Evolutionary conservation across 2,113 vertebrate genomes (phyloP).

Genomic region (Clinocottus analis): DNA sequence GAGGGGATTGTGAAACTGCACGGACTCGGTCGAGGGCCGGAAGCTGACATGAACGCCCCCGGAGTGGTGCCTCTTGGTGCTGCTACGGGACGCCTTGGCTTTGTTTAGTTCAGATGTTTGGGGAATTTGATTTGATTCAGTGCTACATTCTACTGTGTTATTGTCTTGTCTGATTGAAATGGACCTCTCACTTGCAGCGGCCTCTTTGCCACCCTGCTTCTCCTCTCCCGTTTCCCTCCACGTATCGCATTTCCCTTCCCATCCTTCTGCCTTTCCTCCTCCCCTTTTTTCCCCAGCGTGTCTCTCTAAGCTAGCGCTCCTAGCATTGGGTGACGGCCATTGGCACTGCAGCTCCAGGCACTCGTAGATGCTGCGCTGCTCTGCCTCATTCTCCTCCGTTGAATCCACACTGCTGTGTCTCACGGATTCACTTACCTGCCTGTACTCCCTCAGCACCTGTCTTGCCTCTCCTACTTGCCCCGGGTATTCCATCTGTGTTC

Average conservation of each 20-base stretch:
- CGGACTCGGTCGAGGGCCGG: constrained; percentile 94
- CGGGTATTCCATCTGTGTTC: constrained; percentile 39
- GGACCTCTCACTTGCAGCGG: constrained; percentile 78
- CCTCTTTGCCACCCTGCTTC: constrained; percentile 58
- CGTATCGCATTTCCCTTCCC: constrained; percentile 51
- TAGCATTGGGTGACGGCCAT: constrained; percentile 64
- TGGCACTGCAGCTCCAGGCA: constrained; percentile 81
- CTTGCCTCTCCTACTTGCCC: constrained; percentile 53
- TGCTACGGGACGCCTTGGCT: constrained; percentile 87
- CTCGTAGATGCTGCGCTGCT: constrained; percentile 82
- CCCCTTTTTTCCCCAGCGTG: constrained; percentile 49
- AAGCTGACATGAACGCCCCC: constrained; percentile 94
- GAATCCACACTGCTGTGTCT: constrained; percentile 75
- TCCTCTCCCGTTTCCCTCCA: constrained; percentile 58
- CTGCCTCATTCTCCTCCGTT: constrained; percentile 72
- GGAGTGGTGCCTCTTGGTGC: constrained; percentile 85
- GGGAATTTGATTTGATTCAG: constrained; percentile 74
- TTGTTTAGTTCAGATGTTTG: constrained; percentile 79
- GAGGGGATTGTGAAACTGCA: constrained; percentile 96
- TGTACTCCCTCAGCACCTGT: constrained; percentile 70
- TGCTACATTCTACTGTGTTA: constrained; percentile 76
- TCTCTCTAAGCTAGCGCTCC: constrained; percentile 59
- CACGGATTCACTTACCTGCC: constrained; percentile 66
- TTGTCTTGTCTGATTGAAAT: constrained; percentile 84
- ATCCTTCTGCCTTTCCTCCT: constrained; percentile 37